These are phyloP conservation scores for Petaurus breviceps DNA, from an alignment of 2,113 vertebrate species.

Conservation along the genomic window DNA sequence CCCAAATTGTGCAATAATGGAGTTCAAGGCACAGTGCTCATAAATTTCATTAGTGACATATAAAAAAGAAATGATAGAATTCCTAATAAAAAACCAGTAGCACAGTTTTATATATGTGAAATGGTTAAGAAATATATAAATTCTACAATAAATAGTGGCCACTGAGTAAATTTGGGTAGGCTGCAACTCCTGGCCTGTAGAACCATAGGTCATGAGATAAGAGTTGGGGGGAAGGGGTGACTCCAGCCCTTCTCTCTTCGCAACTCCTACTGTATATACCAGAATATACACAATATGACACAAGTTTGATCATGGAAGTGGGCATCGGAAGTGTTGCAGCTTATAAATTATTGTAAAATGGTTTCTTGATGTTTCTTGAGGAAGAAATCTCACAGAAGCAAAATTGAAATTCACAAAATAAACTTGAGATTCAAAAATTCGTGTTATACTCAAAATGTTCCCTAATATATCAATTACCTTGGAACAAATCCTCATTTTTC, in stretches of 20 bases:
- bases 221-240: background rate
- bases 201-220: background rate
- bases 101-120: background rate
- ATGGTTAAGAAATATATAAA: background rate
- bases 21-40: background rate
- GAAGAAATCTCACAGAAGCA: background rate
- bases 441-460: background rate
- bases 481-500: background rate
- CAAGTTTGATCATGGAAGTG: background rate
- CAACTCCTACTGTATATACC: too few species aligned
- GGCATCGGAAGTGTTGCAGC: background rate
- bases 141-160: background rate
- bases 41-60: background rate
- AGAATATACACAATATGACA: background rate
- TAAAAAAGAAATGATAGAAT: background rate
- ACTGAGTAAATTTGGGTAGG: background rate
- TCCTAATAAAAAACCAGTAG: background rate
- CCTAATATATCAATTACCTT: background rate
- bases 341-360: background rate
- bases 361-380: background rate
- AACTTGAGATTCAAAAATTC: background rate
- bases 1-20: background rate
- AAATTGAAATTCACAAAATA: background rate
- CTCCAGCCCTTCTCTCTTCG: background rate
- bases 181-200: background rate